These are phyloP conservation scores for Leucoraja erinaceus DNA, from an alignment of 2,113 vertebrate genomes.

Conservation along the genomic window DNA sequence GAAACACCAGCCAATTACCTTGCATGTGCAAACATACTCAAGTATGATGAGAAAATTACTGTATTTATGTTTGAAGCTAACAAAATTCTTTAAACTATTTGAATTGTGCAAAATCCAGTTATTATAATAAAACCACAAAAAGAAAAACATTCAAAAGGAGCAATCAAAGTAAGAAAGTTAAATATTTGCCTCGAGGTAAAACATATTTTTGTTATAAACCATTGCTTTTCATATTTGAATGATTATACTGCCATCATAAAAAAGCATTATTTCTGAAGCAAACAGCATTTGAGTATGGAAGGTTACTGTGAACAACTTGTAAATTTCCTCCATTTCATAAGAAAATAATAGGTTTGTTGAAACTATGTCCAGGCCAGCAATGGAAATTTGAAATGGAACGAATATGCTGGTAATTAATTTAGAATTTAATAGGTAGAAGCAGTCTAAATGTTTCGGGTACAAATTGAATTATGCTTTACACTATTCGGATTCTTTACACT, in stretches of 20 bases:
- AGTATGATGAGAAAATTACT: not conserved
- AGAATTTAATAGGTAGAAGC: not conserved
- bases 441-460: not conserved
- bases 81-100: not conserved
- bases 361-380: not conserved
- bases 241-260: not conserved
- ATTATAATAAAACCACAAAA: not conserved
- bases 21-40: not conserved
- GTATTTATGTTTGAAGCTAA: not conserved
- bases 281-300: not conserved
- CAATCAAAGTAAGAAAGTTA: not conserved
- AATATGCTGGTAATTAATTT: not conserved
- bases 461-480: too few species aligned
- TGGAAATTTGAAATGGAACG: not conserved
- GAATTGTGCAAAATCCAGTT: not conserved
- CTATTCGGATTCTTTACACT: not conserved
- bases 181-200: not conserved
- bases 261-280: not conserved
- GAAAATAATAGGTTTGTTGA: not conserved
- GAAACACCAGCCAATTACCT: not conserved
- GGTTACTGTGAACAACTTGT: not conserved
- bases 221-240: not conserved
- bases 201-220: not conserved
- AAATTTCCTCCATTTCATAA: not conserved
- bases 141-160: not conserved